phyloP scores from a whole-genome alignment of 2,113 vertebrate species.

The Macaca fascicularis region DNA sequence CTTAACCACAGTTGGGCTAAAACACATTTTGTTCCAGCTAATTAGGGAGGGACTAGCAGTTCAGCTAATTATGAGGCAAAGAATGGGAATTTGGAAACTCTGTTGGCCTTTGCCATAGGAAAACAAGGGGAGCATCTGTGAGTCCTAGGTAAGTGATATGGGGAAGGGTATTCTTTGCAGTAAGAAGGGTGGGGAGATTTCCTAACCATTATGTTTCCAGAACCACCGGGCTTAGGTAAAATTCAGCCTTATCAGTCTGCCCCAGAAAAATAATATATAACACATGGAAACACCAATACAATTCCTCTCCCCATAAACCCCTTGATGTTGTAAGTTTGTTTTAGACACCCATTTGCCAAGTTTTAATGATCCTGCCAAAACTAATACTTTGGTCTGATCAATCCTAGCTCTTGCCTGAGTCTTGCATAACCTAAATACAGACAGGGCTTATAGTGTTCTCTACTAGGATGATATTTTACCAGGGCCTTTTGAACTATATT shows the following conservation, averaged over 20 bases:
- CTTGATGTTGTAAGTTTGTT: neutral
- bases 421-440: neutral
- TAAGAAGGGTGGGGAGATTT: neutral
- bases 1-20: neutral
- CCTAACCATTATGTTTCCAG: neutral
- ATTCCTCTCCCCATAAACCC: neutral
- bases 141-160: neutral
- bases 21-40: neutral
- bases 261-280: neutral
- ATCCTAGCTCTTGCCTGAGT: neutral
- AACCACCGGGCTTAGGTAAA: neutral
- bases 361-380: neutral
- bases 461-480: neutral
- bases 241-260: neutral
- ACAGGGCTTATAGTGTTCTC: neutral
- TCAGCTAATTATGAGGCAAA: neutral
- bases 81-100: neutral
- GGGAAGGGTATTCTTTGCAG: neutral
- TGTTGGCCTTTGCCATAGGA: neutral
- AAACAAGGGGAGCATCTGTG: neutral
- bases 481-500: neutral
- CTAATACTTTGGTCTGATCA: neutral
- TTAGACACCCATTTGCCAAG: neutral
- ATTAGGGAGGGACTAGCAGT: neutral
- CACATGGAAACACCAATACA: neutral